A percentile compares a stretch with the other conserved stretches of the same genome.
phyloP scores from a whole-genome alignment of 2,113 vertebrate species.

The Corythoichthys haematopterus region DNA sequence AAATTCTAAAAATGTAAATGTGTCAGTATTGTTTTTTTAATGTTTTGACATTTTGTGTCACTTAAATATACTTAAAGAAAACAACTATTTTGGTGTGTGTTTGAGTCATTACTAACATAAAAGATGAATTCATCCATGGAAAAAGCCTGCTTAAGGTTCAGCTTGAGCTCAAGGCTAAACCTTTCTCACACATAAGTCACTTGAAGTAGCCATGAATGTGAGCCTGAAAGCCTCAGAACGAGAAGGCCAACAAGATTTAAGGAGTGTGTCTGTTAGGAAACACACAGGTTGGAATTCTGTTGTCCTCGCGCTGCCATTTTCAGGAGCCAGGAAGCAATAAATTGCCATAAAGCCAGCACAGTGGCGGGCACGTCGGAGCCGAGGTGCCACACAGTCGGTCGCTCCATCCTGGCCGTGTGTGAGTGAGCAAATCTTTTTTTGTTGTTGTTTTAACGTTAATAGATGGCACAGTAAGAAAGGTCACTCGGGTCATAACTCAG shows the following conservation, averaged over 20 bases:
- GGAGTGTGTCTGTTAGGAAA: slow-evolving; percentile 32
- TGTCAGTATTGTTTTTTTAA: slow-evolving; percentile 53
- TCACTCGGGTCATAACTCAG: too few species aligned
- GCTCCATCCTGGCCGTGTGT: slow-evolving; percentile 40
- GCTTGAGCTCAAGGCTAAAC: slow-evolving; percentile 18
- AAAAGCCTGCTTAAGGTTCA: slow-evolving; percentile 4
- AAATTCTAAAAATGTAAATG: slow-evolving; percentile 45
- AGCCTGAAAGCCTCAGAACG: slow-evolving; percentile 22
- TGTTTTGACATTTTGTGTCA: slow-evolving; percentile 35
- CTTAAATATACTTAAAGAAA: slow-evolving; percentile 51
- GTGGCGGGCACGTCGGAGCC: slow-evolving; percentile 30
- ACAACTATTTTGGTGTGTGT: neutral
- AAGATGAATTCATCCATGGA: neutral
- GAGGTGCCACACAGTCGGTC: slow-evolving; percentile 65
- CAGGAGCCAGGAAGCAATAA: slow-evolving; percentile 72
- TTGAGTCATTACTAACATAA: neutral
- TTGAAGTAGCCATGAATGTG: slow-evolving; percentile 47
- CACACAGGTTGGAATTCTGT: slow-evolving; percentile 57
- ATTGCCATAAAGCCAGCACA: slow-evolving; percentile 63
- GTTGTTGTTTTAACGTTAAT: neutral
- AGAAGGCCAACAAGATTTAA: slow-evolving; percentile 42
- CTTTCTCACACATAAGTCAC: slow-evolving; percentile 57
- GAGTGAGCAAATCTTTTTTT: slow-evolving; percentile 20
- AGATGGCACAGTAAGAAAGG: neutral
- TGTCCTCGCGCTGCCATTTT: slow-evolving; percentile 49